Base-by-base conservation (phyloP, 2,113 vertebrate species). In the Salminus brasiliensis region DNA sequence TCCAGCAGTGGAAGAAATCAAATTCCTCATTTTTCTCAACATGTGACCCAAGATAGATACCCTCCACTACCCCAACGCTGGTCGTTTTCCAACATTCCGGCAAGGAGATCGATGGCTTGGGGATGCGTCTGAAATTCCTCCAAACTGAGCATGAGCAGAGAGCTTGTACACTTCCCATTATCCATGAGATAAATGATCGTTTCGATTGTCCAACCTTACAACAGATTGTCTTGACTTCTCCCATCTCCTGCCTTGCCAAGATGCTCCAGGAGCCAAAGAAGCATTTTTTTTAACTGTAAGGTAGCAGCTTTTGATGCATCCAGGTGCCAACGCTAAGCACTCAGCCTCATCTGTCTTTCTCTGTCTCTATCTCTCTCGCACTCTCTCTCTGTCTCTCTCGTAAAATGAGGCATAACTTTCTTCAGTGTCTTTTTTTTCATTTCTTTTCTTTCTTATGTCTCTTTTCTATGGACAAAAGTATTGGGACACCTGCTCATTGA, bases 81-180 rank as follows among this genome's bases (percentile, higher is more conserved):
- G 47, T 53, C 66, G 8, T 73, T 45, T 43, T 74, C 62, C 65
- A 83, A 65, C 72, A 75, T 83, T 71, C 81, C 65, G 11, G 34
- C 25, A 9, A 78, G 52, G 72, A 74, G 76, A 70, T 79, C 60
- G 45, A 79, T 74, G 59, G 34, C 27, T 29, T 25, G 49, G 55
- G 72, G 72, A 71, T 70, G 72, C 57, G 57, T 62, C 65, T 63
- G 68, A 83, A 63, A 79, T 79, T 75, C 72, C 65, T 74, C 43
- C 30, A 0, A 36, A 45, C 30, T 39, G 69, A 60, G 25, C 52
- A 68, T 60, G 60, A 59, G 59, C 53, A 39, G 36, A 52, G 36
- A 45, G 25, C 5, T 41, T 32, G 32, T 80, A 29, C 23, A 25
- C 52, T 41, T 66, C 41, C 43, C 16, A 15, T 52, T 69, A 69